phyloP scores from a whole-genome alignment of 2,797 vertebrate genomes.

The Galaxias olidus region DNA sequence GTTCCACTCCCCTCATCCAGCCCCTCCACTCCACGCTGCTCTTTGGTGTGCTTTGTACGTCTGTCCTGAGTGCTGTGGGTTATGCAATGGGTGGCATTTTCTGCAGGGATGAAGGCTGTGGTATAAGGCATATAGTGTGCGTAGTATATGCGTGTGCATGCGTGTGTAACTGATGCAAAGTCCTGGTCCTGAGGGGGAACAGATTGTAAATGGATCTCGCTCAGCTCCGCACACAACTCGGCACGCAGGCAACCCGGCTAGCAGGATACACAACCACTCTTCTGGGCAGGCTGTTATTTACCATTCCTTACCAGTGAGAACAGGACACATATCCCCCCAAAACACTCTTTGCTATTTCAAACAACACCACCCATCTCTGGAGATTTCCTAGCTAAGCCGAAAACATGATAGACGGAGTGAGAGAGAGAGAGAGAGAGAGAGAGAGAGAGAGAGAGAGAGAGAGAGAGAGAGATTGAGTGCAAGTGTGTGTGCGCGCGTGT shows the following conservation, averaged over 20 bases:
- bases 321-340: slow-evolving; percentile 13
- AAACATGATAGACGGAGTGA: not conserved
- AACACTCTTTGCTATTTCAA: slow-evolving; percentile 1
- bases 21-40: not conserved
- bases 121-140: not conserved
- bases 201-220: slow-evolving; percentile 47
- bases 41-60: slow-evolving; percentile 41
- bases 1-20: not conserved
- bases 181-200: slow-evolving; percentile 43
- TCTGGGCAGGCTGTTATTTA: slow-evolving; percentile 35
- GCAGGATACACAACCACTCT: slow-evolving; percentile 26
- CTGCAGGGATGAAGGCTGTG: slow-evolving; percentile 31
- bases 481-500: too few species aligned
- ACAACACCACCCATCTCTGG: slow-evolving; percentile 10
- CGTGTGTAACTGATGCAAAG: slow-evolving; percentile 55
- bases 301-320: slow-evolving; percentile 10
- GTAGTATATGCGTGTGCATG: slow-evolving; percentile 28
- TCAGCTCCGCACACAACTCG: slow-evolving; percentile 3
- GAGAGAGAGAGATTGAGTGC: too few species aligned
- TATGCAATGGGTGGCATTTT: slow-evolving; percentile 62
- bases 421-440: too few species aligned
- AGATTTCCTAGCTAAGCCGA: not conserved
- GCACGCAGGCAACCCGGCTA: not conserved
- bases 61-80: slow-evolving; percentile 42
- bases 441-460: too few species aligned